Evolutionary conservation across 2,113 vertebrate genomes (phyloP).

Genomic region (Silurus asotus): DNA sequence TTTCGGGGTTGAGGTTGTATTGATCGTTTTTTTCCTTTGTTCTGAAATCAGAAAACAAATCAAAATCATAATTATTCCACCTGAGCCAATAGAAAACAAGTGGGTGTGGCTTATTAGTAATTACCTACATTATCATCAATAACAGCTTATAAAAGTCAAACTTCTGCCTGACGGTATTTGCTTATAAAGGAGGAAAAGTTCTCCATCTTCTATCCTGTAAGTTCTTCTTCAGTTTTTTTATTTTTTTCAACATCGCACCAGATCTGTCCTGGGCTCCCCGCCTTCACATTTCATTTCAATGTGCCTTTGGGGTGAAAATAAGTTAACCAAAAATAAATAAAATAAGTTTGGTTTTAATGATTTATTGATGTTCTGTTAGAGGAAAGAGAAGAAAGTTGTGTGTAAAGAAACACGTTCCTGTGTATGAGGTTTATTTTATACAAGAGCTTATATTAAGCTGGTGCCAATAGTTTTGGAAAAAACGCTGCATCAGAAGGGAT

Average conservation of each 20-base stretch:
- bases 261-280: too few species aligned
- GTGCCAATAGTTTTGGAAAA: not conserved
- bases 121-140: not conserved
- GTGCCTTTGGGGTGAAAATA: not conserved
- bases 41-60: too few species aligned
- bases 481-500: not conserved
- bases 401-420: not conserved
- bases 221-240: not conserved
- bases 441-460: not conserved
- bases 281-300: not conserved
- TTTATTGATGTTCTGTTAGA: not conserved
- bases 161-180: not conserved
- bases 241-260: not conserved
- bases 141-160: not conserved
- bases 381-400: not conserved
- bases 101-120: not conserved
- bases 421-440: not conserved
- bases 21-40: too few species aligned
- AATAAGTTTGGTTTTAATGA: not conserved
- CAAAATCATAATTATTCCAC: not conserved
- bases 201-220: not conserved
- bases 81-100: not conserved
- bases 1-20: too few species aligned
- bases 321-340: not conserved
- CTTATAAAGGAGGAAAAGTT: not conserved